These are phyloP conservation scores for Miichthys miiuy DNA, from an alignment of 2,797 vertebrate species.

Conservation along the genomic window DNA sequence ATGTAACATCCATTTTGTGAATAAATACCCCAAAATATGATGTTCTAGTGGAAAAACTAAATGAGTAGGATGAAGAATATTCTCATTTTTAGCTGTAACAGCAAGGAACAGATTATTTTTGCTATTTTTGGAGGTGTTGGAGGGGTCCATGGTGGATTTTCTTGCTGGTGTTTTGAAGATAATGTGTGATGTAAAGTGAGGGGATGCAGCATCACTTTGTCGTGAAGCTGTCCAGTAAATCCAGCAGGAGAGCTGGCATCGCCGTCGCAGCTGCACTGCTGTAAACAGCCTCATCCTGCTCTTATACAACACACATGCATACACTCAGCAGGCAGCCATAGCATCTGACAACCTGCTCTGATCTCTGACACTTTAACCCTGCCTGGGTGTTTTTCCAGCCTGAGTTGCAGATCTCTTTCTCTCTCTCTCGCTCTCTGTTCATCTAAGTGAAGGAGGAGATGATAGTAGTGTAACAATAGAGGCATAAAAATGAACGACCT, in stretches of 20 bases:
- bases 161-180: conserved; percentile 4
- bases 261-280: conserved; percentile 60
- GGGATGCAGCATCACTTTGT: conserved; percentile 15
- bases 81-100: not conserved
- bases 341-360: conserved; percentile 47
- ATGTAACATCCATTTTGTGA: too few species aligned
- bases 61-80: not conserved
- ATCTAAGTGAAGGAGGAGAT: not conserved
- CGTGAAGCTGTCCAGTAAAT: conserved; percentile 22
- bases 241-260: conserved; percentile 30
- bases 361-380: conserved; percentile 47
- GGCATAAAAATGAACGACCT: not conserved
- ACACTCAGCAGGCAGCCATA: conserved; percentile 32
- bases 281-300: conserved; percentile 43
- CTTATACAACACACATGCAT: conserved; percentile 20
- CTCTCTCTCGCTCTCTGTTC: not conserved
- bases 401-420: conserved; percentile 1
- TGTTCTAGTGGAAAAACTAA: not conserved
- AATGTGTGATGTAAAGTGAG: conserved; percentile 8
- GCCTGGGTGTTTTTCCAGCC: conserved; percentile 20
- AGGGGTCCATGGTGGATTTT: not conserved
- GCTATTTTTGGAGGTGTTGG: not conserved
- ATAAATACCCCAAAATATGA: not conserved
- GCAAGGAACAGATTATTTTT: not conserved
- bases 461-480: not conserved